Evolutionary conservation across 1,140 invertebrate genomes (phyloP), one percentile per base, ranked within the genome.

Genomic region (Tribolium madens): DNA sequence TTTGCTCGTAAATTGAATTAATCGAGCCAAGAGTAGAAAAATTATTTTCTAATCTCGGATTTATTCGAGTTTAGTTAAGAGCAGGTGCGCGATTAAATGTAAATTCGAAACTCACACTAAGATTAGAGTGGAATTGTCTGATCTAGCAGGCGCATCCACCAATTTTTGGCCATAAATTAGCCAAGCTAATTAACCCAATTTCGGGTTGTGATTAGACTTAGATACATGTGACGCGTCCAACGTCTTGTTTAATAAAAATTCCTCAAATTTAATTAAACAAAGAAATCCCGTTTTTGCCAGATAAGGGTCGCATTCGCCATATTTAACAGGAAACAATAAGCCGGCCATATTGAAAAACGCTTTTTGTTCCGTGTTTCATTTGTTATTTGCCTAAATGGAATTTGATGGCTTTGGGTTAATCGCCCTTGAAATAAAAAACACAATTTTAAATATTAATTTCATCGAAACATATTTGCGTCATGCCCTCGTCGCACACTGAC

Each of bases 1-100:
- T 57, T 57, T 7, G 14, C 52, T 57, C 52, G 52, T 57, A 57
- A 57, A 57, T 57, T 42, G 36, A 42, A 42, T 42, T 42, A 42
- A 26, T 26, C 21, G 21, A 26, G 21, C 21, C 21, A 26, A 1
- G 21, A 26, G 21, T 26, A 26, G 21, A 26, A 26, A 42, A 42
- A 42, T 42, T 42, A 42, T 42, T 42, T n/a, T 9, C 36, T 9
- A 42, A 42, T 26, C 21, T 26, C 21, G 21, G 21, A 42, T 42
- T 42, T 42, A 42, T 42, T 10, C 36, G 36, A 42, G n/a, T 9
- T 42, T 10, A 42, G 36, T 9, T n/a, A 42, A n/a, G 9, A n/a
- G 36, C 36, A 42, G 36, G 36, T 42, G 36, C 9, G n/a, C 7
- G 36, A 42, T 10, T 42, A 42, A 42, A 42, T 42, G 7, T 42